Evolutionary conservation across 2,113 vertebrate species (phyloP).

Genomic region (Poeciliopsis prolifica): DNA sequence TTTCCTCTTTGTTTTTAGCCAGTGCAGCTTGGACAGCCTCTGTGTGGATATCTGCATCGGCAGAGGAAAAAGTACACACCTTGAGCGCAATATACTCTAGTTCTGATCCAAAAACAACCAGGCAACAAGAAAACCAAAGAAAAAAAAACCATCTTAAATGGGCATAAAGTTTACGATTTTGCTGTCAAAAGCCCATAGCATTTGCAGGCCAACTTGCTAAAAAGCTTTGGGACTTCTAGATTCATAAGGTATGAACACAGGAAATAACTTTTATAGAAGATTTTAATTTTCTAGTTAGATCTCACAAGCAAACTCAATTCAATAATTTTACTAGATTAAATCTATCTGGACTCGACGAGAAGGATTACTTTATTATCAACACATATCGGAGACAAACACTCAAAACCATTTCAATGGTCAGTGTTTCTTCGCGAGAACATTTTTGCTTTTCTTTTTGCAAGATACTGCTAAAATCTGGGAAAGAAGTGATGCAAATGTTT

Average conservation of each 20-base stretch:
- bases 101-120: neutral
- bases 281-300: too few relatives aligned
- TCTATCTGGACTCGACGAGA: too few relatives aligned
- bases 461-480: neutral
- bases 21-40: slow-evolving; percentile 95
- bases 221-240: too few relatives aligned
- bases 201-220: too few relatives aligned
- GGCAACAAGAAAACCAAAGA: neutral
- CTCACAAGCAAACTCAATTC: too few relatives aligned
- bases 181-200: neutral
- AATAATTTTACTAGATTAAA: too few relatives aligned
- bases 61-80: slow-evolving; percentile 4
- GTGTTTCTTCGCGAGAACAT: neutral
- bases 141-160: neutral
- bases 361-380: too few relatives aligned
- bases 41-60: slow-evolving; percentile 86
- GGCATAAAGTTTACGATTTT: neutral
- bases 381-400: too few relatives aligned
- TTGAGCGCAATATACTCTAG: neutral
- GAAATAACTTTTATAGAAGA: too few relatives aligned
- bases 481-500: slow-evolving; percentile 8
- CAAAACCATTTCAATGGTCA: too few relatives aligned
- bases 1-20: slow-evolving; percentile 98
- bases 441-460: neutral
- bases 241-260: too few relatives aligned